These are phyloP conservation scores for Apostichopus parvimensis DNA, from an alignment of 35 echinoderm and acorn worm species.

Conservation along the genomic window DNA sequence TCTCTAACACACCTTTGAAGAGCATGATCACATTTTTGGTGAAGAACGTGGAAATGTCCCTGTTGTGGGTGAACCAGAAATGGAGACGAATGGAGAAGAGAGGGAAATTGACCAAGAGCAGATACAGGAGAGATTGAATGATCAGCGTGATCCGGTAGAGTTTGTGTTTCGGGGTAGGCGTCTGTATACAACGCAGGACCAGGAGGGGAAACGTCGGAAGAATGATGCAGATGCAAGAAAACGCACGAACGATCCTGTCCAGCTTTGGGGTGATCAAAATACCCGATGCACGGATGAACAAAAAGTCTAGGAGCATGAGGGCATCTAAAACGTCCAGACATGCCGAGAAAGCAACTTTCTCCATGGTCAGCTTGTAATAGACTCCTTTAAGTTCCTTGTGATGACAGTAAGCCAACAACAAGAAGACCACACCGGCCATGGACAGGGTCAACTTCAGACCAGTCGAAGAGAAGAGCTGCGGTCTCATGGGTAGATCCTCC, in stretches of 20 bases:
- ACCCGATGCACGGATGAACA: constrained; percentile 43
- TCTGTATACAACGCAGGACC: constrained; percentile 61
- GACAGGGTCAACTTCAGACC: constrained; percentile 77
- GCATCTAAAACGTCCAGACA: constrained; percentile 80
- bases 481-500: constrained; percentile 34
- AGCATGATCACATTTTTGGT: constrained; percentile 90
- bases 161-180: constrained; percentile 43
- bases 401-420: constrained; percentile 78
- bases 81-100: constrained; percentile 83
- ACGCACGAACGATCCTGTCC: constrained; percentile 62
- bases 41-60: constrained; percentile 73
- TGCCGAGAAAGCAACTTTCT: constrained; percentile 70
- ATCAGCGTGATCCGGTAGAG: constrained; percentile 64
- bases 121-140: constrained; percentile 68
- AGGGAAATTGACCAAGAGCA: constrained; percentile 78
- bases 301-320: constrained; percentile 71
- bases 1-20: constrained; percentile 69
- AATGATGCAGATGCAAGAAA: constrained; percentile 81
- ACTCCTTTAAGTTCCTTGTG: constrained; percentile 67
- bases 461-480: constrained; percentile 65
- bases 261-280: constrained; percentile 31
- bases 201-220: constrained; percentile 78
- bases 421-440: constrained; percentile 69
- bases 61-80: constrained; percentile 66
- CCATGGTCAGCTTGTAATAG: constrained; percentile 76